phyloP scores from a whole-genome alignment of 2,113 vertebrate species.

The Oryzias woworae region DNA sequence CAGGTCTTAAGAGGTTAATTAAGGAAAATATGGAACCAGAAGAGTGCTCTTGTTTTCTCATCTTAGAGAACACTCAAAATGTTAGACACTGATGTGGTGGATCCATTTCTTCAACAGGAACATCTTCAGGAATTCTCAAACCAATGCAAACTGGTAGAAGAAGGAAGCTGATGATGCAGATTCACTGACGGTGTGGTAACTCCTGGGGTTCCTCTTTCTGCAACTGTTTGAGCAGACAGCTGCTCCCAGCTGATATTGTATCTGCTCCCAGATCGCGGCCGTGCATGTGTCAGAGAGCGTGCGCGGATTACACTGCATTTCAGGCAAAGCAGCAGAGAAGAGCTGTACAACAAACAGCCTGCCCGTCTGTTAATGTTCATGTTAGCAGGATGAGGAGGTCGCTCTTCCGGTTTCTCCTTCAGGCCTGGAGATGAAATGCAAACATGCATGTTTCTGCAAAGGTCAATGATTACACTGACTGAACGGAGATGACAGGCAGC shows the following conservation, averaged over 20 bases:
- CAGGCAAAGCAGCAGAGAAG: constrained; percentile 1
- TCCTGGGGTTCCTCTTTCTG: constrained; percentile 46
- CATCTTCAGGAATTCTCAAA: not conserved
- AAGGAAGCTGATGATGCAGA: constrained; percentile 41
- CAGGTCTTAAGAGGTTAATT: too few species aligned
- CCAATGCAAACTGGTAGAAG: not conserved
- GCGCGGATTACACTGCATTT: too few species aligned
- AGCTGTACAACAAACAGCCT: constrained; percentile 13
- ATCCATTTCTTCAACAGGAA: not conserved
- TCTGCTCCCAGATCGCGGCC: constrained; percentile 46
- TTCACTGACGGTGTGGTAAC: constrained; percentile 45
- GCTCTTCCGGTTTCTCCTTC: constrained; percentile 38
- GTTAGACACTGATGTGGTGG: too few species aligned
- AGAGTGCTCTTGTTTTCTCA: too few species aligned
- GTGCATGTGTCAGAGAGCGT: not conserved
- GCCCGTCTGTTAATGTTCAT: constrained; percentile 1
- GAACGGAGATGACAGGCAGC: constrained; percentile 70
- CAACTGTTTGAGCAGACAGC: constrained; percentile 45
- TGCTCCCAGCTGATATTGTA: constrained; percentile 58
- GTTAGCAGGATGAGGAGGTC: constrained; percentile 12
- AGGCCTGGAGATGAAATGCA: constrained; percentile 47
- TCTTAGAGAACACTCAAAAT: too few species aligned
- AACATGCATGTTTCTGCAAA: constrained; percentile 66
- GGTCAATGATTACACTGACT: constrained; percentile 69
- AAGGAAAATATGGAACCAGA: too few species aligned